A percentile compares a stretch with the other conserved stretches of the same genome.
phyloP scores from a whole-genome alignment of 2,797 vertebrate genomes.

The Austrolebias charrua region DNA sequence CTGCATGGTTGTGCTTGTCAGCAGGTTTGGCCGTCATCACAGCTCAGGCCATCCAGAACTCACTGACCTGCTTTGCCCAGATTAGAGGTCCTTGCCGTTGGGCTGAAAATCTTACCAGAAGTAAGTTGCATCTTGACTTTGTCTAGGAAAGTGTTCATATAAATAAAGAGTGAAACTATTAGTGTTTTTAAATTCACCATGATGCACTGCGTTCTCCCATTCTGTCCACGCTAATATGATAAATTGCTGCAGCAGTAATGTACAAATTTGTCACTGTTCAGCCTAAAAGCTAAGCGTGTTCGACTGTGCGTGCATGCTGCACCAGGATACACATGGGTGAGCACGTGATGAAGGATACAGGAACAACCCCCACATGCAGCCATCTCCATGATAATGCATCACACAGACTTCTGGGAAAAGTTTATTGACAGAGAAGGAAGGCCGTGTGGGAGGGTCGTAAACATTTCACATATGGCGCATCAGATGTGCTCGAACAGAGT shows the following conservation, averaged over 20 bases:
- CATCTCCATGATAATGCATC: conserved; percentile 58
- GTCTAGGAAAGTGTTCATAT: not conserved
- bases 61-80: conserved; percentile 38
- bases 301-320: conserved; percentile 24
- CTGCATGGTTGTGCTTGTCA: conserved; percentile 32
- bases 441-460: conserved; percentile 68
- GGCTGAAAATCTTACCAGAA: conserved; percentile 11
- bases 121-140: conserved; percentile 6
- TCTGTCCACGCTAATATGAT: conserved; percentile 50
- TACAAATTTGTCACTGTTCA: conserved; percentile 55
- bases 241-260: conserved; percentile 50
- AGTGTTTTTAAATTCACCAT: conserved; percentile 47
- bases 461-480: conserved; percentile 66
- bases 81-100: conserved; percentile 26
- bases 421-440: conserved; percentile 72
- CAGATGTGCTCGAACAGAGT: conserved; percentile 62
- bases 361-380: conserved; percentile 44
- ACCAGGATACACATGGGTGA: conserved; percentile 62
- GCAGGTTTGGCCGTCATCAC: conserved; percentile 42
- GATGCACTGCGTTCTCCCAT: conserved; percentile 19
- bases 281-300: conserved; percentile 29
- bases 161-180: not conserved
- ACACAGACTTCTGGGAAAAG: conserved; percentile 70
- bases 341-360: conserved; percentile 63
- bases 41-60: conserved; percentile 36